Base-by-base conservation (phyloP, 2,888 invertebrate species). In the Drosophila greeni region DNA sequence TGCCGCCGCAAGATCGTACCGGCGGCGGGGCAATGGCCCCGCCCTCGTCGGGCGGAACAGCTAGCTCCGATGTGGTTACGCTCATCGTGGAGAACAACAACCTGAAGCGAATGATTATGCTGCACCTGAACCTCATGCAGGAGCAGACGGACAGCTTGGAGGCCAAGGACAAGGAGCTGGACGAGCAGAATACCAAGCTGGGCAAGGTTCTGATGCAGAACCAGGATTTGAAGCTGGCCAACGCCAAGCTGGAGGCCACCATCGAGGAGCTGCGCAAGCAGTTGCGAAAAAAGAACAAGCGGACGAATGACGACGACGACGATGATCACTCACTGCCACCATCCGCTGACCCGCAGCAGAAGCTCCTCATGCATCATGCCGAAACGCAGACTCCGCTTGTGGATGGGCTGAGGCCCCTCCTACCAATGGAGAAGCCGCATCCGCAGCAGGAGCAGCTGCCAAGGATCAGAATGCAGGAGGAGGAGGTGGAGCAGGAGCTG, bases 101-200 rank as follows among this genome's bases (percentile, higher is more conserved):
- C 55, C 72, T 89, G 14, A 95, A 95, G 89, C 94, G 95, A 73
- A 92, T 97, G 86, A 90, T 96, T 72, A 90, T 95, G 64, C 91
- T 94, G 74, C 96, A 97, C 87, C 90, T 97, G 82, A 96, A 97
- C 88, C 90, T 97, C 69, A 95, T 97, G 86, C 96, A 96, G 87
- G 95, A 96, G 89, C 96, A 97, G 89, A 95, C 95, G 84, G 95
- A 96, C 85, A 92, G 94, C 81, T 91, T 97, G 72, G 91, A 92
- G 74, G 93, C 93, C 76, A 95, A 94, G 88, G 96, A 97, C 79
- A 95, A 94, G 86, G 90, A 93, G 54, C 91, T 95, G 72, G 92
- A 92, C 62, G 91, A 92, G 56, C 89, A 95, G 34, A 92, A 92
- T 85, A 92, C 93, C 81, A 96, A 96, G 89, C 94, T 95, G 90